Conservation (phyloP, 2,113 vertebrate species). For the Sorex fumeus region DNA sequence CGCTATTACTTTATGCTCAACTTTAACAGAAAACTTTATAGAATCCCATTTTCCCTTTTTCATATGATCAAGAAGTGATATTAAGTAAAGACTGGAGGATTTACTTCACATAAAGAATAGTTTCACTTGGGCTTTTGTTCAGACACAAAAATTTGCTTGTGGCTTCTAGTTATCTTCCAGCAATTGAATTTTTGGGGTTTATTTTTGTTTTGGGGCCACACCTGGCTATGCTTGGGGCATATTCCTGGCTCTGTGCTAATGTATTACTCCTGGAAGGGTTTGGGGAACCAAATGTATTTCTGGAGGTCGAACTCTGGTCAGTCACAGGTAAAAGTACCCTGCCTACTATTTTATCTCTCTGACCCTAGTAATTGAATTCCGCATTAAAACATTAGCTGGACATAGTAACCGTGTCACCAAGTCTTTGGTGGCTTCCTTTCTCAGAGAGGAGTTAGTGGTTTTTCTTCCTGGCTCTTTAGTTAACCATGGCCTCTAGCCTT, state of each 20-base stretch:
- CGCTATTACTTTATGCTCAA: conserved; percentile 52
- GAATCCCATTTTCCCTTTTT: background rate
- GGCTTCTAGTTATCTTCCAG: background rate
- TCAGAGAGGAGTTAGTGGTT: conserved; percentile 2
- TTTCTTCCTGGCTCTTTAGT: conserved; percentile 24
- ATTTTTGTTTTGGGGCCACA: too few species aligned
- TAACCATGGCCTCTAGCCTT: background rate
- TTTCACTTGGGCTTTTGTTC: conserved; percentile 3
- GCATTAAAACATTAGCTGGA: background rate
- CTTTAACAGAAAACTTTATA: conserved; percentile 49
- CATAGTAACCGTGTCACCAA: background rate
- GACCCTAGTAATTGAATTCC: background rate
- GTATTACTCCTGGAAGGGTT: too few species aligned
- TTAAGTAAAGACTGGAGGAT: conserved; percentile 45
- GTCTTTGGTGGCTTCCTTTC: conserved; percentile 42
- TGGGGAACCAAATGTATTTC: too few species aligned
- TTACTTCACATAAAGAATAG: conserved; percentile 59
- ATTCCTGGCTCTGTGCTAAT: too few species aligned
- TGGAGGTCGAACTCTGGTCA: too few species aligned
- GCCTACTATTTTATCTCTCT: too few species aligned
- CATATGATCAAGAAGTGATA: conserved; percentile 38
- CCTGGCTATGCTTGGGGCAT: too few species aligned
- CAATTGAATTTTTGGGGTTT: background rate
- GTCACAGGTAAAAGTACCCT: too few species aligned
- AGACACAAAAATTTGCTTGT: background rate